These are phyloP conservation scores for Neogobius melanostomus DNA, from an alignment of 2,113 vertebrate genomes.

Conservation along the genomic window DNA sequence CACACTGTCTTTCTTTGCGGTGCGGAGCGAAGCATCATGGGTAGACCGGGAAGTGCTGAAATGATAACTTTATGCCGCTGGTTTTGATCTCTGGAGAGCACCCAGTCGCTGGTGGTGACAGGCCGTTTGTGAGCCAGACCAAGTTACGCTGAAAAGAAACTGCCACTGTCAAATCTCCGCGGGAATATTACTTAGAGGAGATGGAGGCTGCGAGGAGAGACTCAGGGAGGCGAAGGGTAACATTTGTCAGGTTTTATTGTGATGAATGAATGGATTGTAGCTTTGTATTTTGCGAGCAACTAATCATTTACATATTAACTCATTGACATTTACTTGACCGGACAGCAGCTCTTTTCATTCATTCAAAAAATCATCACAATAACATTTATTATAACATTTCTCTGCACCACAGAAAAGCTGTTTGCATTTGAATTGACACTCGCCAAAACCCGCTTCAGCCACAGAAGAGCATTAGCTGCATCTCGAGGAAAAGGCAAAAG, in stretches of 20 bases:
- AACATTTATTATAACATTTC: too few relatives aligned
- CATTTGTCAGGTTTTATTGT: constrained; percentile 17
- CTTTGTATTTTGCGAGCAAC: neutral
- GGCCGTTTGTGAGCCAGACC: constrained; percentile 48
- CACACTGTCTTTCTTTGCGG: constrained; percentile 17
- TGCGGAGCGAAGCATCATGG: constrained; percentile 43
- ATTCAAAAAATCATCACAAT: too few relatives aligned
- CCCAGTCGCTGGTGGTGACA: constrained; percentile 53
- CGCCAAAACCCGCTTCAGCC: too few relatives aligned
- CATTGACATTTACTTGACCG: neutral
- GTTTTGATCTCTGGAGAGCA: constrained; percentile 55
- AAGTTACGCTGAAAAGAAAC: constrained; percentile 20
- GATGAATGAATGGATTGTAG: constrained; percentile 20
- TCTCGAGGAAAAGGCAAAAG: too few relatives aligned
- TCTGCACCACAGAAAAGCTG: too few relatives aligned
- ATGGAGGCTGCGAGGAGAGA: neutral
- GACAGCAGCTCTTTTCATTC: too few relatives aligned
- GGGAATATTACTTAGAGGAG: constrained; percentile 8
- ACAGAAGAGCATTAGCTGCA: too few relatives aligned
- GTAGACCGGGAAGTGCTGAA: constrained; percentile 52
- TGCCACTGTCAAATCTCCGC: constrained; percentile 30
- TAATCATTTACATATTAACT: neutral
- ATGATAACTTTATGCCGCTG: constrained; percentile 60
- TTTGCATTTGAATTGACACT: too few relatives aligned
- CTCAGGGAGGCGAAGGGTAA: constrained; percentile 29